These are phyloP conservation scores for Premnoplex brunnescens DNA, from an alignment of 2,797 vertebrate genomes.

Conservation along the genomic window DNA sequence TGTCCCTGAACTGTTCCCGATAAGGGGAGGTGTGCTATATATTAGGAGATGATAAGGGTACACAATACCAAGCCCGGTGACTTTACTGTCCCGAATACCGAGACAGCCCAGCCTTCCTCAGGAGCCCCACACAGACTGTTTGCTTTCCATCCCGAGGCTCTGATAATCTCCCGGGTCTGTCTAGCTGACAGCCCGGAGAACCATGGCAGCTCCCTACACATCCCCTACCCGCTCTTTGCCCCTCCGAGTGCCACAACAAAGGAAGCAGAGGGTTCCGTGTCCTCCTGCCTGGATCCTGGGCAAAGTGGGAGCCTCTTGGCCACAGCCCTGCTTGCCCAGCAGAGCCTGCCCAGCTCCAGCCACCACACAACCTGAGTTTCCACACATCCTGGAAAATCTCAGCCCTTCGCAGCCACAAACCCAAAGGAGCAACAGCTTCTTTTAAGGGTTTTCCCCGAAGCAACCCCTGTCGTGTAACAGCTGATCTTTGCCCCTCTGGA, in stretches of 20 bases:
- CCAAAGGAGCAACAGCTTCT: not conserved
- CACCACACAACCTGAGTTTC: not conserved
- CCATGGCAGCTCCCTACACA: fast-evolving
- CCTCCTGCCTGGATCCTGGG: not conserved
- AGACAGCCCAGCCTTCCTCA: slow-evolving; percentile 14
- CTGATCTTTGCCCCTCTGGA: slow-evolving; percentile 59
- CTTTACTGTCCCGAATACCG: not conserved
- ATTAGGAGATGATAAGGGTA: not conserved
- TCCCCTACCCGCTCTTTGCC: not conserved
- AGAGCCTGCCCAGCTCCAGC: not conserved
- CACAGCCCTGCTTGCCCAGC: not conserved
- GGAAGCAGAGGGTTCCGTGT: not conserved
- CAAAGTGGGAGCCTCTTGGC: fast-evolving
- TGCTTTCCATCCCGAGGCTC: not conserved
- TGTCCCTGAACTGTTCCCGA: not conserved
- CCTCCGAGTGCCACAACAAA: not conserved
- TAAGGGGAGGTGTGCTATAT: not conserved
- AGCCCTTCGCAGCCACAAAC: not conserved
- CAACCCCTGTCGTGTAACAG: not conserved
- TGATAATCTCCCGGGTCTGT: not conserved
- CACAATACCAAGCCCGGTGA: not conserved
- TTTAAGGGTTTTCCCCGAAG: not conserved
- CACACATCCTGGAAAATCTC: not conserved
- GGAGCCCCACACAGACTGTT: not conserved
- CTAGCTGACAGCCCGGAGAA: not conserved